phyloP scores from a whole-genome alignment of 1,140 invertebrate genomes.

The Oncopodura yosiiana region DNA sequence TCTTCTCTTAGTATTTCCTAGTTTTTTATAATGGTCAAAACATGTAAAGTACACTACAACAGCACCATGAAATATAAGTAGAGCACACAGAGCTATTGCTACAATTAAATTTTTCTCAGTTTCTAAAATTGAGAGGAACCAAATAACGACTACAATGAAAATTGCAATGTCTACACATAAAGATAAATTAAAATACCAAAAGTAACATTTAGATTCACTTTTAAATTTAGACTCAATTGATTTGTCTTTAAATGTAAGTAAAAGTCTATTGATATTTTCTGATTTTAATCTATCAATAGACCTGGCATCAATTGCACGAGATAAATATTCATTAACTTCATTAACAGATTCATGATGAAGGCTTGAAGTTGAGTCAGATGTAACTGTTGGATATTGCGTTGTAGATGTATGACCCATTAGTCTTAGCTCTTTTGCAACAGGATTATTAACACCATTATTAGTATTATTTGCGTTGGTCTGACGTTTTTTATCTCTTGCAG shows the following conservation, averaged over 20 bases:
- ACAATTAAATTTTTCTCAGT: too few species aligned
- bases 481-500: constrained; percentile 10
- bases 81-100: too few species aligned
- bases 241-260: constrained; percentile 67
- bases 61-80: too few species aligned
- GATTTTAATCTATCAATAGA: constrained; percentile 76
- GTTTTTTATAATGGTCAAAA: too few species aligned
- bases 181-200: neutral
- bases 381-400: neutral
- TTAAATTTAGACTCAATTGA: constrained; percentile 68
- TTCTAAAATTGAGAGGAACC: too few species aligned
- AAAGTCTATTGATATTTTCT: constrained; percentile 70
- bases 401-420: constrained; percentile 63
- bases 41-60: too few species aligned
- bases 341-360: constrained; percentile 55
- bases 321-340: constrained; percentile 88
- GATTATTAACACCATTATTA: constrained; percentile 59
- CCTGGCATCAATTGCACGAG: constrained; percentile 85
- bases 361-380: neutral
- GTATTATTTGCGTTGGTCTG: neutral
- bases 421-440: constrained; percentile 72
- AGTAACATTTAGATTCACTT: neutral
- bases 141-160: too few species aligned
- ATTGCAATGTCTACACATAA: too few species aligned
- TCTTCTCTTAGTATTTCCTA: too few species aligned